Evolutionary conservation across 2,797 vertebrate genomes (phyloP), one percentile per base, ranked within the genome.

Genomic region (Pogonophryne albipinna): DNA sequence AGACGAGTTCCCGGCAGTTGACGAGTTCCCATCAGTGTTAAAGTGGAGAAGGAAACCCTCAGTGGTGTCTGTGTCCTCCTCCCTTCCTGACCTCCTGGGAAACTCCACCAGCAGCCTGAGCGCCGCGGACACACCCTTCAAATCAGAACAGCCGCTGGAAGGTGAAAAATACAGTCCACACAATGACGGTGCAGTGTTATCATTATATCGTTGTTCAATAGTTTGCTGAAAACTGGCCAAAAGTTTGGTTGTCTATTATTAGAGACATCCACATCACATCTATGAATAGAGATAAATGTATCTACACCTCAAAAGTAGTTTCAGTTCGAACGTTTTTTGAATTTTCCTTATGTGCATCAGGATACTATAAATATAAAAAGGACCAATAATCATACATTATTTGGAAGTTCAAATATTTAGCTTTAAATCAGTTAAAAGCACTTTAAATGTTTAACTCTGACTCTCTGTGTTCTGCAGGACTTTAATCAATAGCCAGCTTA

Each of bases 21-120:
- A 96, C 27, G 95, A 95, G 72, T 96, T 92, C 71, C 93, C 94
- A 1, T 92, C 95, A 27, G 94, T 95, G 86, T 88, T 97, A 84
- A 98, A 97, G 83, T 99, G 97, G 97, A 95, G 95, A 53, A 90
- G 97, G 90, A 98, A 97, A 90, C 94, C 96, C 7, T 97, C 97
- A 0, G 93, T 94, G 0, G 82, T 94, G 13, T 95, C 97, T 0
- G 90, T 96, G 73, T 96, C 97, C 7, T 94, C 96, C 72, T 95
- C 97, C 0, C 95, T 97, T 23, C 96, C 96, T 0, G 96, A 97
- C 57, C 93, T 97, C 78, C 93, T 97, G 89, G 95, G 93, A 19
- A 90, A 94, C 69, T 96, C 97, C 0, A 86, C 91, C 81, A 93
- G 95, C 90, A 94, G 95, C 88, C 92, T 97, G 89, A 96, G 92